A percentile compares a stretch with the other conserved stretches of the same genome.
Conservation (phyloP, 1,140 invertebrate species). For the Ips typographus region DNA sequence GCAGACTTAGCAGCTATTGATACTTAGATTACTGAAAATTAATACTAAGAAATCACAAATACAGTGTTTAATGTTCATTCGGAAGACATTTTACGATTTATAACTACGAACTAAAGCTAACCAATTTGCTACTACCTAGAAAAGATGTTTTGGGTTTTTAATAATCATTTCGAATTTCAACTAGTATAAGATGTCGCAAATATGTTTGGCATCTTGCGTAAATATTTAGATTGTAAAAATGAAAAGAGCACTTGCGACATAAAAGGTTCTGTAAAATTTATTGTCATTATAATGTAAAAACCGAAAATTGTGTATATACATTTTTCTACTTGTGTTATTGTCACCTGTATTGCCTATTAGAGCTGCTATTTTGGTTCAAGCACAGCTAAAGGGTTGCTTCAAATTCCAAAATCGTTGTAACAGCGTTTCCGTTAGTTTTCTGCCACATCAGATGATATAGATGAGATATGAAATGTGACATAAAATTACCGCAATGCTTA, state of each 20-base stretch:
- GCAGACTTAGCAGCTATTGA: background rate
- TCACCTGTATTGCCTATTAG: constrained; percentile 22
- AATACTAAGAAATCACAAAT: constrained; percentile 35
- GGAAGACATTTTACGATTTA: constrained; percentile 34
- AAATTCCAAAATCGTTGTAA: no score
- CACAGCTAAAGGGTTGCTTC: no score
- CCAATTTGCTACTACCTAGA: background rate
- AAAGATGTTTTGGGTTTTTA: no score
- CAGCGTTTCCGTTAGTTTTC: no score
- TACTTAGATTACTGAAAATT: constrained; percentile 29
- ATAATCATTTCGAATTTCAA: no score
- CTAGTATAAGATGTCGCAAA: no score
- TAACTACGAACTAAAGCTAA: constrained; percentile 1
- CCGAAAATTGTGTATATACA: constrained; percentile 1
- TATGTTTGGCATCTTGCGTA: no score
- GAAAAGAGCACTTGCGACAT: no score
- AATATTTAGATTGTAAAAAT: no score
- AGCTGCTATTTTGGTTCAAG: background rate
- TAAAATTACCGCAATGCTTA: background rate
- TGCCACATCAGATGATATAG: no score
- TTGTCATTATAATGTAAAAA: constrained; percentile 13
- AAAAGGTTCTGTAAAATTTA: constrained; percentile 1
- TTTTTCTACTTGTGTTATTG: constrained; percentile 3
- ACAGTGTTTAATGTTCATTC: constrained; percentile 24
- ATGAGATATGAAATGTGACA: no score